These are phyloP conservation scores for Thereva nobilitata DNA, from an alignment of 2,888 invertebrate genomes.

Conservation along the genomic window DNA sequence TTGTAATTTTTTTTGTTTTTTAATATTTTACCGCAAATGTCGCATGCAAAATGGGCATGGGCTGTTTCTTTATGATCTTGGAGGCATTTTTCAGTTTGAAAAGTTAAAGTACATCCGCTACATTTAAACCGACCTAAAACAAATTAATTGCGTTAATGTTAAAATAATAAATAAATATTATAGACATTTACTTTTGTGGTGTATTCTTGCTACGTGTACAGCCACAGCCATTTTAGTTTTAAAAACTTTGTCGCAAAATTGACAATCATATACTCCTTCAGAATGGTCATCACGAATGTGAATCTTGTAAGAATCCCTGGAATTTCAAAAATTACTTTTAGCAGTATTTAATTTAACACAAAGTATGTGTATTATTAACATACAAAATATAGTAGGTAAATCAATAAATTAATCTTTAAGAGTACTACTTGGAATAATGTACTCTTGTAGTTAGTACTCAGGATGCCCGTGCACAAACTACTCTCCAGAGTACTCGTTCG, in stretches of 20 bases:
- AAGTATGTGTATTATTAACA: background rate
- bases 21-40: constrained; percentile 48
- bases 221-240: constrained; percentile 53
- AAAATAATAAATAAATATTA: background rate
- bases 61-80: constrained; percentile 49
- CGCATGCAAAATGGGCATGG: constrained; percentile 50
- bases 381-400: too few species aligned
- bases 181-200: constrained; percentile 52
- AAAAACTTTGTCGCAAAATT: constrained; percentile 52
- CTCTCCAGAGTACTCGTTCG: too few species aligned
- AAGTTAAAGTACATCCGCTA: constrained; percentile 47
- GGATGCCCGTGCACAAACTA: too few species aligned
- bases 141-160: background rate
- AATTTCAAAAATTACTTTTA: constrained; percentile 3
- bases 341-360: background rate
- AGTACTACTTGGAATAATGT: too few species aligned
- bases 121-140: constrained; percentile 44
- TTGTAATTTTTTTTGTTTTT: constrained; percentile 51
- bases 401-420: too few species aligned
- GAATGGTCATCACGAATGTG: constrained; percentile 43
- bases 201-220: constrained; percentile 54
- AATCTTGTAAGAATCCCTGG: constrained; percentile 30
- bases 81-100: constrained; percentile 47
- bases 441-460: too few species aligned
- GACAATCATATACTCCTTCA: constrained; percentile 46